Conservation (phyloP, 2,888 invertebrate species). For the Eristalis arbustorum region DNA sequence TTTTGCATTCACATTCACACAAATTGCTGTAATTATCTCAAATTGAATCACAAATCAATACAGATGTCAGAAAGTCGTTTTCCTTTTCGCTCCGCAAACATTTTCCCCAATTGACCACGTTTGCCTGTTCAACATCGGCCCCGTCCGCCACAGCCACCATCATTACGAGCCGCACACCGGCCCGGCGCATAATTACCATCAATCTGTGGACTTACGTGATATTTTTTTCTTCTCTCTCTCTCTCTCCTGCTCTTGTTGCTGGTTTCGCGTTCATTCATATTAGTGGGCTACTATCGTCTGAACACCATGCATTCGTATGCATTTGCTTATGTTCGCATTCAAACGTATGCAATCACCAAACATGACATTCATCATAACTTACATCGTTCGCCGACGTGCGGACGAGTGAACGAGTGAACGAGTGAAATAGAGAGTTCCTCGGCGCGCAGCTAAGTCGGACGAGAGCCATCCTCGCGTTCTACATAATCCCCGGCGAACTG, state of each 20-base stretch:
- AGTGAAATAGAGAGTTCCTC: not conserved
- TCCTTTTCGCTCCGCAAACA: constrained; percentile 4
- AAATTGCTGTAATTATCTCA: constrained; percentile 65
- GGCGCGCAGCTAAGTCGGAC: no score
- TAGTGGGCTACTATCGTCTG: constrained; percentile 55
- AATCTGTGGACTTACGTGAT: constrained; percentile 70
- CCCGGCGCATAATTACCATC: constrained; percentile 64
- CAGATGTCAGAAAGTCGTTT: constrained; percentile 46
- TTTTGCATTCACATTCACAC: constrained; percentile 25
- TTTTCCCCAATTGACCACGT: constrained; percentile 46
- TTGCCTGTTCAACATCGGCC: constrained; percentile 10
- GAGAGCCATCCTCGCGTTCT: not conserved
- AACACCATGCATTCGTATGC: constrained; percentile 15
- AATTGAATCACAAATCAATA: constrained; percentile 69
- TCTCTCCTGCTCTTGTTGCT: no score
- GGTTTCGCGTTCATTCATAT: constrained; percentile 49
- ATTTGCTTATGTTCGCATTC: constrained; percentile 62
- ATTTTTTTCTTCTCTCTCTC: constrained; percentile 10
- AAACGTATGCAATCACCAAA: constrained; percentile 68
- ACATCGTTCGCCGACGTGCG: constrained; percentile 1
- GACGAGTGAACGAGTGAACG: not conserved
- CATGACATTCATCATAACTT: constrained; percentile 71
- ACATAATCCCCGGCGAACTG: constrained; percentile 17
- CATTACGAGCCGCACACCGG: constrained; percentile 38
- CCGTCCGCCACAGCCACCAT: constrained; percentile 15